phyloP scores from a whole-genome alignment of 2,888 invertebrate species.

The Polydrusus tereticollis region DNA sequence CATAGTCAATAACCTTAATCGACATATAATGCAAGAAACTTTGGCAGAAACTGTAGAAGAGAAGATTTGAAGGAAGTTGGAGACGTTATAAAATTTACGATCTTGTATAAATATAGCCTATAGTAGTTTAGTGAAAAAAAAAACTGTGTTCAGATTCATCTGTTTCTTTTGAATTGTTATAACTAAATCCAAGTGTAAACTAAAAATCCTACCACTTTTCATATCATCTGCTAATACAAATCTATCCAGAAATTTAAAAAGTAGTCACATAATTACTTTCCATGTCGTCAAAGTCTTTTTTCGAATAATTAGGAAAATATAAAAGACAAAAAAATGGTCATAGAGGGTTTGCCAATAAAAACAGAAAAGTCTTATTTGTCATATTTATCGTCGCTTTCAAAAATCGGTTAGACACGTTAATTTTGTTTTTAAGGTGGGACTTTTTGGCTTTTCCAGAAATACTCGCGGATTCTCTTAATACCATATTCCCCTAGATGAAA shows the following conservation, averaged over 20 bases:
- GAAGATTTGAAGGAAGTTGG: constrained; percentile 7
- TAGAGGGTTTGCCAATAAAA: too few species aligned
- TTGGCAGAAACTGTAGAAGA: constrained; percentile 24
- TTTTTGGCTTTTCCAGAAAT: too few species aligned
- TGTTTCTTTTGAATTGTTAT: background rate
- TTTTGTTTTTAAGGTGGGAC: too few species aligned
- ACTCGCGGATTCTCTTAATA: too few species aligned
- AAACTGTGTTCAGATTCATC: constrained; percentile 5
- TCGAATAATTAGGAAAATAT: too few species aligned
- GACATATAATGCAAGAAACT: constrained; percentile 28
- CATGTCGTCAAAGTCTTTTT: too few species aligned
- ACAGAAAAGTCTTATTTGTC: too few species aligned
- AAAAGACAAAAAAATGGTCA: too few species aligned
- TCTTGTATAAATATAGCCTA: constrained; percentile 5
- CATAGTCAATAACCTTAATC: constrained; percentile 22
- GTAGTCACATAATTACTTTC: too few species aligned
- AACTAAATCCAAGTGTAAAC: background rate
- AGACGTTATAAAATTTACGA: constrained; percentile 1
- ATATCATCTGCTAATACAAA: background rate
- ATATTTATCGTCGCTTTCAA: too few species aligned
- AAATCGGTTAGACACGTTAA: too few species aligned
- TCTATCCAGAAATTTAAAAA: background rate
- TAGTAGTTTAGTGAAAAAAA: constrained; percentile 10
- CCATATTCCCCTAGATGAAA: too few species aligned
- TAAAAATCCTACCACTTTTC: background rate